Percentiles rank a stretch among this genome's conserved stretches.
Conservation (phyloP, 2,888 invertebrate genomes). For the Machimus atricapillus region DNA sequence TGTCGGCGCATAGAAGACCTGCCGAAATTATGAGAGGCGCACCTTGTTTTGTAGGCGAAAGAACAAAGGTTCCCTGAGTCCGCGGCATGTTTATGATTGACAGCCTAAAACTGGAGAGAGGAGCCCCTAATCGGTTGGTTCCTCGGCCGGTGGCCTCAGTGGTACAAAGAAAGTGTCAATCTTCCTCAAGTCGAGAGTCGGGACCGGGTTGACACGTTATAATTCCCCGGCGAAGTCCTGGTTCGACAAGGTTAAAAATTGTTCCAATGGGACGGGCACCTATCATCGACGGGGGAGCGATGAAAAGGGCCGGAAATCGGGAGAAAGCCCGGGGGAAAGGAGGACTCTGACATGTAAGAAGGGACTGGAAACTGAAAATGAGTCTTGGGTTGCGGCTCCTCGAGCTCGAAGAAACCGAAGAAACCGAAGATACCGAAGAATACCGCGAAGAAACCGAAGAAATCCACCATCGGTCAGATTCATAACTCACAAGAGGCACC, state of each 20-base stretch:
- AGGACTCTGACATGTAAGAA: not conserved
- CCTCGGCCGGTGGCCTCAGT: conserved; percentile 45
- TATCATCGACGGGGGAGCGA: not conserved
- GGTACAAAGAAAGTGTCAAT: conserved; percentile 47
- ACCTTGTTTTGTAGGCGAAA: conserved; percentile 14
- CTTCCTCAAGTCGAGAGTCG: conserved; percentile 44
- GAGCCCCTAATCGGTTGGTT: conserved; percentile 30
- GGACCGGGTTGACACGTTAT: conserved; percentile 28
- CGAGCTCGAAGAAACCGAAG: not conserved
- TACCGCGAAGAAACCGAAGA: not conserved
- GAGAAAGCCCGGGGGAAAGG: not conserved
- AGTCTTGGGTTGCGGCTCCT: not conserved
- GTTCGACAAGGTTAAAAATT: not conserved
- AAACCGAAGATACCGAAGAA: not conserved
- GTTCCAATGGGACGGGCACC: not conserved
- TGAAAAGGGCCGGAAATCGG: not conserved
- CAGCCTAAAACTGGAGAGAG: conserved; percentile 27
- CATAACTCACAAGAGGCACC: conserved; percentile 24
- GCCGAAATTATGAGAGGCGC: conserved; percentile 15
- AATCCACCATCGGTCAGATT: not conserved
- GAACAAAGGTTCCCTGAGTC: conserved; percentile 2
- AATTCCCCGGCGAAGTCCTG: not conserved
- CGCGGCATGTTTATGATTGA: conserved; percentile 42
- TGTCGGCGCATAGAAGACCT: not conserved
- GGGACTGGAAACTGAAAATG: not conserved